phyloP scores from a whole-genome alignment of 2,797 vertebrate genomes.

The Eurystomus glaucurus region DNA sequence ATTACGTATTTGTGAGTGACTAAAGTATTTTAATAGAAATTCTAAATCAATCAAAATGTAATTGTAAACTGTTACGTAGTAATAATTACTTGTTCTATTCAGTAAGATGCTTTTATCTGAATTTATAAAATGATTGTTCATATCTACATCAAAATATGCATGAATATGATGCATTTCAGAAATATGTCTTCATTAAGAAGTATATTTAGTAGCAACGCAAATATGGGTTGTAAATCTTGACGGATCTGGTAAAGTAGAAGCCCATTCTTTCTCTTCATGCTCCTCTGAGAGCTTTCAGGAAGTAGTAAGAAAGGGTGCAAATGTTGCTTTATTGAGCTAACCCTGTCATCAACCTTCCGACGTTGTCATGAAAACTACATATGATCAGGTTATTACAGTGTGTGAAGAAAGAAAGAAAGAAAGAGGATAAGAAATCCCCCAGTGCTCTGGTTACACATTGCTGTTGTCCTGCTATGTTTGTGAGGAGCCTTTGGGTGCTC shows the following conservation, averaged over 20 bases:
- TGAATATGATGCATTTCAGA: background rate
- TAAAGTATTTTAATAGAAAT: background rate
- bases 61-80: background rate
- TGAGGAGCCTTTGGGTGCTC: background rate
- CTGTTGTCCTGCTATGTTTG: background rate
- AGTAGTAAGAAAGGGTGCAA: background rate
- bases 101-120: background rate
- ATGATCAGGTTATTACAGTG: background rate
- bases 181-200: background rate
- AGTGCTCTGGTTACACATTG: background rate
- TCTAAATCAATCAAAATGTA: background rate
- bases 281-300: constrained; percentile 16
- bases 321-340: background rate
- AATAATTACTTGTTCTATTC: background rate
- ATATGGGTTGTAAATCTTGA: background rate
- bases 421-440: background rate
- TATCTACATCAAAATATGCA: background rate
- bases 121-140: background rate
- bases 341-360: background rate
- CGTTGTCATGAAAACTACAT: background rate
- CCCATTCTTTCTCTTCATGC: background rate
- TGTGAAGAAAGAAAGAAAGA: background rate
- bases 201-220: background rate
- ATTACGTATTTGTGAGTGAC: background rate
- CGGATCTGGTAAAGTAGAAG: background rate